phyloP scores from a whole-genome alignment of 2,113 vertebrate species.

The Microtus pennsylvanicus region DNA sequence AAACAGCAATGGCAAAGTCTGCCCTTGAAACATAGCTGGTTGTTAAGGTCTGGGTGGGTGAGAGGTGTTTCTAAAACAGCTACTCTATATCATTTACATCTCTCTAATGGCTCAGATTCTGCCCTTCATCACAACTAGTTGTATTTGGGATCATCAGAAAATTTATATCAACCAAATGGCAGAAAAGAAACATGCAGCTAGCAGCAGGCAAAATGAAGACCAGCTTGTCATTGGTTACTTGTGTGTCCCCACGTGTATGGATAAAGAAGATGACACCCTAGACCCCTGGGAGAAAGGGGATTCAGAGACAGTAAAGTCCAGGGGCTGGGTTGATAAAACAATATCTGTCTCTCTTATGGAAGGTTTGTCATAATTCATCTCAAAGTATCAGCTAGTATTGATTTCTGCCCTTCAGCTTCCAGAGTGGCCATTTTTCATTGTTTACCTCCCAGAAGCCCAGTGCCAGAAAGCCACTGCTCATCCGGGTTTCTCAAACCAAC shows the following conservation, averaged over 20 bases:
- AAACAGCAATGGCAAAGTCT: background rate
- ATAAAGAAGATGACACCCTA: background rate
- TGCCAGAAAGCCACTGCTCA: constrained; percentile 8
- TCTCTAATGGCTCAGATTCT: constrained; percentile 3
- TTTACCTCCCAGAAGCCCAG: constrained; percentile 17
- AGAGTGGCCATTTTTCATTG: constrained; percentile 50
- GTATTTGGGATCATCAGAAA: background rate
- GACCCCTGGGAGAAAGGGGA: background rate
- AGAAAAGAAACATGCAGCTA: constrained; percentile 18
- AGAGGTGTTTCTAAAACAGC: background rate
- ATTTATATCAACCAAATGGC: background rate
- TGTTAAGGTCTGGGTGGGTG: background rate
- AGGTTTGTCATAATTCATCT: constrained; percentile 39
- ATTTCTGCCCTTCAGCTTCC: constrained; percentile 59
- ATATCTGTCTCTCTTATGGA: background rate
- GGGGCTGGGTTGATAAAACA: constrained; percentile 46
- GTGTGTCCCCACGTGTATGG: background rate
- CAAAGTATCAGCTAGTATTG: constrained; percentile 21
- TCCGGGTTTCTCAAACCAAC: background rate
- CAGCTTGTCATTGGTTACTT: background rate
- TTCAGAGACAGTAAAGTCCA: constrained; percentile 31
- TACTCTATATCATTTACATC: constrained; percentile 35
- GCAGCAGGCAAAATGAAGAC: background rate
- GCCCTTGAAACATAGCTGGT: constrained; percentile 16
- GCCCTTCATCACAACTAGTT: background rate